Evolutionary conservation across 2,888 invertebrate species (phyloP).

Genomic region (Ophion ventricosus): DNA sequence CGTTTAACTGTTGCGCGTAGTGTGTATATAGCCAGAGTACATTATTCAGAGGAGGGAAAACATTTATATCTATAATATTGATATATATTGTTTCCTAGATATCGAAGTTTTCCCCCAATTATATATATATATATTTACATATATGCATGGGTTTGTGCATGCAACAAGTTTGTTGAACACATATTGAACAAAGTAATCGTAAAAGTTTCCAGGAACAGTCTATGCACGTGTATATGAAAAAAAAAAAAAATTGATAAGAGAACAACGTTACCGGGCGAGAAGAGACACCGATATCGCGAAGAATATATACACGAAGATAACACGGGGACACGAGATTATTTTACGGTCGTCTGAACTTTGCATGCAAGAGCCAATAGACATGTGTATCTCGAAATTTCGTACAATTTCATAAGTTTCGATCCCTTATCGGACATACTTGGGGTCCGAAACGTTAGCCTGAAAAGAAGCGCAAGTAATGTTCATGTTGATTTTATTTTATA

Average conservation of each 20-base stretch:
- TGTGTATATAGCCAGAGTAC: no score
- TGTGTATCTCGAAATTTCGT: not conserved
- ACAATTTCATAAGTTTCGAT: not conserved
- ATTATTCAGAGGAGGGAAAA: no score
- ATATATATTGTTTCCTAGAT: no score
- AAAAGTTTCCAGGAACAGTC: not conserved
- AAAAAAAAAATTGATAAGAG: conserved; percentile 20
- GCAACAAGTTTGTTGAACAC: not conserved
- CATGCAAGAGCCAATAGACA: conserved; percentile 28
- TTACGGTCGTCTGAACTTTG: conserved; percentile 13
- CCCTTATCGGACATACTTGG: not conserved
- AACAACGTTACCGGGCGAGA: not conserved
- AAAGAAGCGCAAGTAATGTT: not conserved
- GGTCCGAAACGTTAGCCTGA: not conserved
- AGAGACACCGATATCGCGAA: conserved; percentile 21
- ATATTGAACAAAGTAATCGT: not conserved
- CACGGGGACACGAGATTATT: conserved; percentile 2
- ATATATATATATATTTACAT: no score
- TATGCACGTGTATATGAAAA: not conserved
- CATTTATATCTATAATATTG: no score
- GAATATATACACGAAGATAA: conserved; percentile 25
- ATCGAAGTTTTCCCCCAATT: no score
- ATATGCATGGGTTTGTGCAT: not conserved
- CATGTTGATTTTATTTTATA: not conserved
- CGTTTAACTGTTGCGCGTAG: no score